phyloP scores from a whole-genome alignment of 2,113 vertebrate species.

The Lota lota region DNA sequence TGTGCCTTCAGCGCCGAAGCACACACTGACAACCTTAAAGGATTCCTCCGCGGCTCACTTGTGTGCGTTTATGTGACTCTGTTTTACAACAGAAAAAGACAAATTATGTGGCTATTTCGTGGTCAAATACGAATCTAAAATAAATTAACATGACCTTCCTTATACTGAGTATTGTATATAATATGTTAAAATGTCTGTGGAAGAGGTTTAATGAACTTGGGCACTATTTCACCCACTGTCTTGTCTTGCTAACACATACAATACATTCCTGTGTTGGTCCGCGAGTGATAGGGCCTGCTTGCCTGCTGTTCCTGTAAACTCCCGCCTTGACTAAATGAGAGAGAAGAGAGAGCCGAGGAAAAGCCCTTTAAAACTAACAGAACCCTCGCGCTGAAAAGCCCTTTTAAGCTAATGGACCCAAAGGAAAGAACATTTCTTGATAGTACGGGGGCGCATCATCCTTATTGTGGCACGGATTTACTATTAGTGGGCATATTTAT shows the following conservation, averaged over 20 bases:
- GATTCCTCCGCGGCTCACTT: constrained; percentile 74
- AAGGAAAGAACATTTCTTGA: too few species aligned
- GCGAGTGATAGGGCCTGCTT: constrained; percentile 77
- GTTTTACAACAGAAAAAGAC: constrained; percentile 57
- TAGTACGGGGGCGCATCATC: not conserved
- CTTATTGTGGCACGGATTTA: constrained; percentile 1
- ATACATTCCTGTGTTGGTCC: constrained; percentile 81
- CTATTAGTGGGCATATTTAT: too few species aligned
- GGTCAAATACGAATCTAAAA: not conserved
- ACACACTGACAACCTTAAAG: constrained; percentile 71
- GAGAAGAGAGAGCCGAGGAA: constrained; percentile 53
- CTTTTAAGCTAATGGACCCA: not conserved
- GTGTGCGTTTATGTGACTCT: constrained; percentile 68
- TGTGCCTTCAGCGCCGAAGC: constrained; percentile 73
- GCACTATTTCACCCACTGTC: constrained; percentile 74
- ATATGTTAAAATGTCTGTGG: not conserved
- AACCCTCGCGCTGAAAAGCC: constrained; percentile 31
- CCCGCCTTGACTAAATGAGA: constrained; percentile 73
- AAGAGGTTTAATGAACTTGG: constrained; percentile 61
- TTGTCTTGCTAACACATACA: constrained; percentile 78
- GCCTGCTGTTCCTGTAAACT: constrained; percentile 84
- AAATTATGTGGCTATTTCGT: constrained; percentile 7
- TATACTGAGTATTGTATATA: constrained; percentile 10
- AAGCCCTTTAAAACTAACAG: constrained; percentile 56
- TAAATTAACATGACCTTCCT: constrained; percentile 23